Conservation (phyloP, 1,140 invertebrate genomes). For the Bombus superbus region DNA sequence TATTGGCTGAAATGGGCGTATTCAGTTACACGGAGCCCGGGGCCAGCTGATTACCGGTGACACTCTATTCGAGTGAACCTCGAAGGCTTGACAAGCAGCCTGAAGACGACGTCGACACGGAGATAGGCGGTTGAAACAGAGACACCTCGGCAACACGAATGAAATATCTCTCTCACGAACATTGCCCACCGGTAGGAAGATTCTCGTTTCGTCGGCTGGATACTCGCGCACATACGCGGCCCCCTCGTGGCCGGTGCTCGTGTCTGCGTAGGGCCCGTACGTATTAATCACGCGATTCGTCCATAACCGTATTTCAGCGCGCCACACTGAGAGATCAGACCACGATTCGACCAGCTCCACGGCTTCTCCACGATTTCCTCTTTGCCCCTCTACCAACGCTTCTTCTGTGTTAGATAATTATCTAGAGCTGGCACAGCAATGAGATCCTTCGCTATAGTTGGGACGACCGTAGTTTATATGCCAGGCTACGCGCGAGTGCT, state of each 20-base stretch:
- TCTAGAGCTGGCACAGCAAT: not conserved
- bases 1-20: conserved; percentile 35
- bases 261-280: conserved; percentile 60
- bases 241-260: conserved; percentile 37
- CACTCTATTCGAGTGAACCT: conserved; percentile 33
- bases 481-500: too few relatives aligned
- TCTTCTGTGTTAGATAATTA: conserved; percentile 17
- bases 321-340: conserved; percentile 41
- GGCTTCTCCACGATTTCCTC: not conserved
- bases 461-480: not conserved
- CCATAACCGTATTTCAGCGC: conserved; percentile 76
- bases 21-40: conserved; percentile 22
- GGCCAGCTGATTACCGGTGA: conserved; percentile 33
- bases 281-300: conserved; percentile 79
- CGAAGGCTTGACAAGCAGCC: conserved; percentile 62
- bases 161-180: conserved; percentile 75
- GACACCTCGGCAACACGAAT: conserved; percentile 58
- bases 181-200: conserved; percentile 58
- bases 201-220: conserved; percentile 56
- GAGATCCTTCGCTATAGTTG: not conserved
- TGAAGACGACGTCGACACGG: conserved; percentile 41
- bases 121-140: conserved; percentile 69
- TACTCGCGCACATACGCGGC: conserved; percentile 35
- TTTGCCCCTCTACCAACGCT: not conserved
- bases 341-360: conserved; percentile 2